These are phyloP conservation scores for Zaprionus davidi DNA, from an alignment of 1,140 invertebrate genomes.

Conservation along the genomic window DNA sequence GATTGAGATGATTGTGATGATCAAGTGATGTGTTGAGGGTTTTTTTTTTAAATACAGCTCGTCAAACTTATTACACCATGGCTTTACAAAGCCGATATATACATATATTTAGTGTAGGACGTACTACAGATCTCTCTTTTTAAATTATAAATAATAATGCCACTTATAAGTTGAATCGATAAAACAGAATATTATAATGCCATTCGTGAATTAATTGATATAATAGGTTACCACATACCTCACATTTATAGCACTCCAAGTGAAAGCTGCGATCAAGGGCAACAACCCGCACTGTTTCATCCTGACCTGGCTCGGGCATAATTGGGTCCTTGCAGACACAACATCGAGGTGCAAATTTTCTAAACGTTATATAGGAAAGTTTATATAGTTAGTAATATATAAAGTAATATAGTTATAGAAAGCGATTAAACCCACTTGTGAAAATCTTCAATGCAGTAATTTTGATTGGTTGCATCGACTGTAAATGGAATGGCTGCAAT, in stretches of 20 bases:
- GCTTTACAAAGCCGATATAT: too few relatives aligned
- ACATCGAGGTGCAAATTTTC: constrained; percentile 99
- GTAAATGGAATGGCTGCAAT: constrained; percentile 93
- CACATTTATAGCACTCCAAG: constrained; percentile 98
- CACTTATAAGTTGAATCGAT: too few relatives aligned
- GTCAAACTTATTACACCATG: too few relatives aligned
- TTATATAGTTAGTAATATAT: neutral
- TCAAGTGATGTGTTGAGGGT: too few relatives aligned
- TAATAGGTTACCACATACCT: constrained; percentile 86
- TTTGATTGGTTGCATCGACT: constrained; percentile 98
- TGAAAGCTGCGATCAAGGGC: constrained; percentile 99
- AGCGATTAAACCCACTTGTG: constrained; percentile 90
- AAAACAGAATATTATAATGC: too few relatives aligned
- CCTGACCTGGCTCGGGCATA: constrained; percentile 97
- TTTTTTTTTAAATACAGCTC: too few relatives aligned
- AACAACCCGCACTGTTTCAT: constrained; percentile 98
- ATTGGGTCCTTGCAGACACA: constrained; percentile 98
- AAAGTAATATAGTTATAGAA: neutral
- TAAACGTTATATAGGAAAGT: constrained; percentile 72
- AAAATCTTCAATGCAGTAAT: constrained; percentile 99
- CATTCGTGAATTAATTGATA: too few relatives aligned
- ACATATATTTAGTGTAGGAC: too few relatives aligned
- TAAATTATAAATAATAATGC: too few relatives aligned
- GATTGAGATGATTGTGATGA: too few relatives aligned
- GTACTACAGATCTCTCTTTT: too few relatives aligned